Base-by-base conservation (phyloP, 2,888 invertebrate species). In the Mesorhabditis sp. region DNA sequence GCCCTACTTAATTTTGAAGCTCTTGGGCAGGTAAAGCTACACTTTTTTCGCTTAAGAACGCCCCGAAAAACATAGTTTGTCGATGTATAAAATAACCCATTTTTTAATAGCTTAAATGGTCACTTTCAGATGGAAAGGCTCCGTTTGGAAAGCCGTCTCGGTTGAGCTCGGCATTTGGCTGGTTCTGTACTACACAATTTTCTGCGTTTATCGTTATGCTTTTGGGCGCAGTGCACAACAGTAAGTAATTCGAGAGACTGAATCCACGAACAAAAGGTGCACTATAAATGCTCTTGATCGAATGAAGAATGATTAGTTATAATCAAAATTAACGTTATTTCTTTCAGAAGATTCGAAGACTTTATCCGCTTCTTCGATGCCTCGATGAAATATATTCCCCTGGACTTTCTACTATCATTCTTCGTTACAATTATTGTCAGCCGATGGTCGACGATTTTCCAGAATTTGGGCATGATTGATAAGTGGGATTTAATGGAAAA, bases 341-440 rank as follows among this genome's bases (percentile, higher is more conserved):
- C n/a, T n/a, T 78, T 67, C 73, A 80, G 80, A 65, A 71, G 72
- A 13, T 80, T 80, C 66, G 77, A 79, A 63, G 68, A 72, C 61
- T 72, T 81, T 50, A 75, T 75, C 68, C 69, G 66, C 45, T 77
- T 78, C 65, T 75, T 75, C 64, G 75, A 79, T 62, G 70, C 74
- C 13, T 68, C 76, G 68, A 64, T 81, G 62, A 71, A 69, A 64
- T 78, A 76, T 67, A 77, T 81, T 62, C 81, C 81, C 13, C 68
- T 81, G 62, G 76, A 78, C 44, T 81, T 81, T 70, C 76, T 81
- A 79, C 70, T 81, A 5, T 74, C 75, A 61, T 81, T 81, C 67
- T 81, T 81, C 65, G 81, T 81, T 13, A 77, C 79, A 41, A 77
- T 78, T 43, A 78, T 81, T 4, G 76, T 79, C 68, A 77, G 79